These are phyloP conservation scores for Anthophora plumipes DNA, from an alignment of 2,888 invertebrate genomes.

Conservation along the genomic window DNA sequence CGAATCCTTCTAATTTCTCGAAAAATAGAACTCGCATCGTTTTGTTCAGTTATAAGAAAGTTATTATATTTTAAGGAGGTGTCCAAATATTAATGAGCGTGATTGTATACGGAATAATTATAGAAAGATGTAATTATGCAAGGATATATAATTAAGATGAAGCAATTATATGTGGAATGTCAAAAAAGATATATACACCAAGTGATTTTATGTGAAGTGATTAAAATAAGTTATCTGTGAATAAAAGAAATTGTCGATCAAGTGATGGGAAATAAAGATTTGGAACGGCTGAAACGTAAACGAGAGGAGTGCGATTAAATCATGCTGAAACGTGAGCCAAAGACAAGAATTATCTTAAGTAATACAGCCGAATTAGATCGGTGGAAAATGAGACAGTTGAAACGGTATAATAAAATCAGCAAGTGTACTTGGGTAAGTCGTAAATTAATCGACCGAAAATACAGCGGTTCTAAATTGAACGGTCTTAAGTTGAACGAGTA, in stretches of 20 bases:
- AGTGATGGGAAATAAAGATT: neutral
- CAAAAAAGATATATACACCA: neutral
- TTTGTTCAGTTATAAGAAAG: no score
- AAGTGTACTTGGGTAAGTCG: neutral
- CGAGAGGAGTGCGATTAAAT: neutral
- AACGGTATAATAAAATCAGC: neutral
- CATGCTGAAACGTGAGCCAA: neutral
- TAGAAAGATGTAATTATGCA: no score
- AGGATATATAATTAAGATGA: no score
- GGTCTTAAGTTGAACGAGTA: neutral
- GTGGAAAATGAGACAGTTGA: neutral
- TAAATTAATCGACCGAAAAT: constrained; percentile 15
- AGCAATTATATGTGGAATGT: no score
- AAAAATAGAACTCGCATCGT: no score
- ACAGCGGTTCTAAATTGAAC: neutral
- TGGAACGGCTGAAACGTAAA: neutral
- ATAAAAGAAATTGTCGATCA: neutral
- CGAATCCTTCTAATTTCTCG: no score
- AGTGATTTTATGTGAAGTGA: neutral
- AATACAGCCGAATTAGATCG: neutral
- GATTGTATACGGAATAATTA: no score
- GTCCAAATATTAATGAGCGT: no score
- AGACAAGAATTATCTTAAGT: constrained; percentile 3
- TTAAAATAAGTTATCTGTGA: neutral
- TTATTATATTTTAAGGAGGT: no score